phyloP scores from a whole-genome alignment of 2,113 vertebrate genomes.

The Cacatua alba region DNA sequence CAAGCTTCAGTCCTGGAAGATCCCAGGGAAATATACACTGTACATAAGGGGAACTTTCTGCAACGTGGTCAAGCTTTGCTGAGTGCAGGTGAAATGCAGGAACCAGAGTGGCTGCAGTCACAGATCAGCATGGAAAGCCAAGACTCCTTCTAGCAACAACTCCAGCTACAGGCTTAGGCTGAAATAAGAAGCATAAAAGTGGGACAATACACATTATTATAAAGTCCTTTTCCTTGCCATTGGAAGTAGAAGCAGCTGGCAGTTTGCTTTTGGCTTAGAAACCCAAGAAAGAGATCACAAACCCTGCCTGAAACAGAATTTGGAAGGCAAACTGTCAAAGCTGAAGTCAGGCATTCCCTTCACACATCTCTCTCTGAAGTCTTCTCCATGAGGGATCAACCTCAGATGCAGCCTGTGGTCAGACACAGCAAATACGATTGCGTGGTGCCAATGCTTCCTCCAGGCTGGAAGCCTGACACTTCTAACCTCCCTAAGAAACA shows the following conservation, averaged over 20 bases:
- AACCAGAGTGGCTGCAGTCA: background rate
- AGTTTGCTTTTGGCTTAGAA: background rate
- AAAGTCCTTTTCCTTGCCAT: background rate
- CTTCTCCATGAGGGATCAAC: background rate
- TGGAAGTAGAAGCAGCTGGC: background rate
- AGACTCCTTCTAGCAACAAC: background rate
- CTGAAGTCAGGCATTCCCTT: background rate
- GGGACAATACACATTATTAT: background rate
- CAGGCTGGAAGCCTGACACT: background rate
- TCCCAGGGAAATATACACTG: background rate
- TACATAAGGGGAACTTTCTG: background rate
- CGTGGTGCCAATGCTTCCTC: fast-evolving
- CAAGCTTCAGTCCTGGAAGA: background rate
- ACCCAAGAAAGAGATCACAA: background rate
- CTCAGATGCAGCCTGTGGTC: background rate
- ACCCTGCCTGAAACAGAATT: background rate
- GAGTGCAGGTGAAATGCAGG: background rate
- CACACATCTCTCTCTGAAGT: background rate
- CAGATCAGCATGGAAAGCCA: background rate
- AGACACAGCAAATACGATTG: background rate
- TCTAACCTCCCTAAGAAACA: background rate
- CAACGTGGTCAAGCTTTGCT: background rate
- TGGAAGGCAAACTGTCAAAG: background rate
- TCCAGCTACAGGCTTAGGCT: fast-evolving
- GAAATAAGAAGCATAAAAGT: background rate